phyloP scores from a whole-genome alignment of 2,888 invertebrate species.

The Pseudococcus viburni region DNA sequence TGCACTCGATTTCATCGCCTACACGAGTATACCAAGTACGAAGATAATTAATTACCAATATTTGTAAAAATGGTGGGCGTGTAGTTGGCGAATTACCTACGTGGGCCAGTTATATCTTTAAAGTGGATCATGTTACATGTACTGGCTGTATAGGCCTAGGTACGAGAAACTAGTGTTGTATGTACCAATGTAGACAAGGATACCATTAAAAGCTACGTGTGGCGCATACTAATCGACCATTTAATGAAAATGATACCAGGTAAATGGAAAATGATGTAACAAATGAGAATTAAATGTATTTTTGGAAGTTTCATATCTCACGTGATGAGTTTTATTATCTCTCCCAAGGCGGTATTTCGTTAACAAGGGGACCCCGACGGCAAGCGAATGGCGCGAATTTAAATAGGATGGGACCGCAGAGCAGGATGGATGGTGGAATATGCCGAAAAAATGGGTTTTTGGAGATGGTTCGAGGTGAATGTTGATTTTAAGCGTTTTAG shows the following conservation, averaged over 20 bases:
- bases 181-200: constrained; percentile 22
- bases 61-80: background rate
- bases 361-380: background rate
- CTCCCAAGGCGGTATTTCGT: background rate
- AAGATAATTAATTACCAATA: background rate
- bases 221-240: constrained; percentile 43
- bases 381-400: background rate
- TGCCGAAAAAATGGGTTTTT: background rate
- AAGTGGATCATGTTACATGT: background rate
- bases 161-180: background rate
- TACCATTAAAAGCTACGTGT: constrained; percentile 8
- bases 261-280: constrained; percentile 45
- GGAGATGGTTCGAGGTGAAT: background rate
- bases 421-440: background rate
- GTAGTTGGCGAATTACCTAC: background rate
- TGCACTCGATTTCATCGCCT: background rate
- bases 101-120: background rate
- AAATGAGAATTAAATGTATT: constrained; percentile 47
- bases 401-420: background rate
- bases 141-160: background rate
- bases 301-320: constrained; percentile 44
- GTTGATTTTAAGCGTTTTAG: background rate
- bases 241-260: constrained; percentile 22
- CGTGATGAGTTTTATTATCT: constrained; percentile 24
- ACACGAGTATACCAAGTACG: background rate